A percentile compares a stretch with the other conserved stretches of the same genome.
Evolutionary conservation across 2,113 vertebrate genomes (phyloP).

Genomic region (Entelurus aequoreus): DNA sequence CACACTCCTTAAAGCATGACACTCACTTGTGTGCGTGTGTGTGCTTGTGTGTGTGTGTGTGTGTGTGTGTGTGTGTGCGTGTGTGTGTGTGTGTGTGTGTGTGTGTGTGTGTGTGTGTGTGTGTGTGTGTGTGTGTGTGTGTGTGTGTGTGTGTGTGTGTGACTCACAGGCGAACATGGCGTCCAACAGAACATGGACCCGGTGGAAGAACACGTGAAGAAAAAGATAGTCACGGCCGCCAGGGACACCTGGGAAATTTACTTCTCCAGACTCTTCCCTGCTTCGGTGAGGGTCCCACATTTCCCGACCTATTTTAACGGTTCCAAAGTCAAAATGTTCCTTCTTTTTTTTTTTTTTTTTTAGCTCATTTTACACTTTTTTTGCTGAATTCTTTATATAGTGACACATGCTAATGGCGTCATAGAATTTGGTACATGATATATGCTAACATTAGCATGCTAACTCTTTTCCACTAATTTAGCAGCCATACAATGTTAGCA

Average conservation of each 20-base stretch:
- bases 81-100: neutral
- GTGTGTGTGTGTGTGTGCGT: too few relatives aligned
- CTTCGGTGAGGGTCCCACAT: constrained; percentile 76
- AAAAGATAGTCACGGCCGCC: constrained; percentile 74
- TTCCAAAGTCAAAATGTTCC: too few relatives aligned
- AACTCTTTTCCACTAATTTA: too few relatives aligned
- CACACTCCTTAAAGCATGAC: neutral
- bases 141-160: constrained; percentile 38
- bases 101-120: constrained; percentile 7
- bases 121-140: neutral
- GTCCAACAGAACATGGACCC: constrained; percentile 78
- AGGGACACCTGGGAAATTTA: constrained; percentile 88
- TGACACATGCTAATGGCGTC: too few relatives aligned
- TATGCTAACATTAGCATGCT: too few relatives aligned
- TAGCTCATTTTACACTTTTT: too few relatives aligned
- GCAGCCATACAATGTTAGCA: too few relatives aligned
- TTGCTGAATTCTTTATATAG: too few relatives aligned
- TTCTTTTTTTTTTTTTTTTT: too few relatives aligned
- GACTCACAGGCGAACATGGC: constrained; percentile 76
- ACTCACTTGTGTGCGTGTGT: neutral
- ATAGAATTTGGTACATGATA: too few relatives aligned
- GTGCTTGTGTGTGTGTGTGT: too few relatives aligned
- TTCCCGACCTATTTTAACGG: too few relatives aligned
- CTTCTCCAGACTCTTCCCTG: constrained; percentile 93
- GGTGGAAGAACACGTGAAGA: constrained; percentile 83